Evolutionary conservation across 2,888 invertebrate genomes (phyloP), one percentile per base, ranked within the genome.

Genomic region (Embidobia sp.): DNA sequence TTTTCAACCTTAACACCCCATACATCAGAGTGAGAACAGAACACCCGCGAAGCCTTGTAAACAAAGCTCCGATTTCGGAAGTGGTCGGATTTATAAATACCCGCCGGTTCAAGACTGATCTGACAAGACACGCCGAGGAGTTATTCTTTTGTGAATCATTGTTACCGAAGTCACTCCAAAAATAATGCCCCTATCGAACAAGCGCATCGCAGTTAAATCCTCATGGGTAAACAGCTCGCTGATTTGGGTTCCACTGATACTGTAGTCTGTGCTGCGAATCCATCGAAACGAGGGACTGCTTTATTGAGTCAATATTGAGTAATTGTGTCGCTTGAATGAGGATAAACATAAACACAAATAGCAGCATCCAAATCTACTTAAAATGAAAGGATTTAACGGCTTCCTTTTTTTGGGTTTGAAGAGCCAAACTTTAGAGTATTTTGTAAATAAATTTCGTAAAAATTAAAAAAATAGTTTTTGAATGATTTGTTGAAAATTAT

Each of bases 131-230:
- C n/a, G 2, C 27, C 2, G 3, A 10, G 4, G 11, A 26, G 11
- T 11, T 10, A 19, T 42, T 44, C 44, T 44, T 44, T 44, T 44
- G 44, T 44, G 44, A 44, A 44, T 44, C 44, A 44, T 13, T 44
- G 44, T 26, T 26, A 13, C 13, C 13, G 6, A 8, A 26, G n/a
- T n/a, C n/a, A n/a, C 11, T 44, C 44, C 44, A 26, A 44, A 44
- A 44, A 44, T 44, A 44, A 44, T 44, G 7, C 26, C 10, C n/a
- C 42, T 10, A 19, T 42, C 22, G 5, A 4, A 42, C 19, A n/a
- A 42, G 19, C n/a, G n/a, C n/a, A n/a, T n/a, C n/a, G n/a, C n/a
- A n/a, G n/a, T n/a, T 42, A 19, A 35, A 22, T 4, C 3, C 22
- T 4, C 22, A 22, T 22, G 22, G 3, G 3, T 5, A 22, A 3